Evolutionary conservation across 2,113 vertebrate genomes (phyloP), one percentile per base, ranked within the genome.

Genomic region (Capreolus pygargus): DNA sequence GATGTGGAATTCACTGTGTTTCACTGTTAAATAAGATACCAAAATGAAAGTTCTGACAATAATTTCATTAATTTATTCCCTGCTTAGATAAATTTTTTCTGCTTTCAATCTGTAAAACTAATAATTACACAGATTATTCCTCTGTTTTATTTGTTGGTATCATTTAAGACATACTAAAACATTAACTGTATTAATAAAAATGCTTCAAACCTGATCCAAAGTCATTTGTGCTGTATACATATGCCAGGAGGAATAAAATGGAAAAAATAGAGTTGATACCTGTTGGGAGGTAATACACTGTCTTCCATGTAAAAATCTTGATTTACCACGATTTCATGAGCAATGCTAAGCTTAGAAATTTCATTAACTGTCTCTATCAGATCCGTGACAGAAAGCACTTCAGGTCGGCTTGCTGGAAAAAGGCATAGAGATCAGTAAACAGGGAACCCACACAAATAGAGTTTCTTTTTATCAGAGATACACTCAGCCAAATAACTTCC

Each of bases 331-430:
- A 98, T 98, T 96, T 99, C 97, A 30, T 98, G 98, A 3, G 96
- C 98, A 28, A 98, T 92, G 90, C 86, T 98, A 98, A 98, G 90
- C 79, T 98, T 98, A 97, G 99, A 98, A 88, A 98, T 55, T 78
- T 97, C 98, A 9, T 97, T 98, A n/a, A 98, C 96, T 89, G 96
- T 92, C 86, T 98, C 97, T 95, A 97, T 97, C 33, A 98, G 96
- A 23, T 98, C 89, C 8, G 91, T 95, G 67, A 95, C 15, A 88
- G 98, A 97, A 86, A 93, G 52, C 14, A 50, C 67, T 39, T 50
- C 54, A 1, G 98, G 97, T 89, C 97, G 97, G 47, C 95, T 98
- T 85, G 97, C 99, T 99, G 98, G 45, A 93, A 93, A 60, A 97
- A 93, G 91, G 12, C 58, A 57, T 39, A 76, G 61, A 0, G 9